Base-by-base conservation (phyloP, 2,113 vertebrate genomes). In the Thomomys bottae region DNA sequence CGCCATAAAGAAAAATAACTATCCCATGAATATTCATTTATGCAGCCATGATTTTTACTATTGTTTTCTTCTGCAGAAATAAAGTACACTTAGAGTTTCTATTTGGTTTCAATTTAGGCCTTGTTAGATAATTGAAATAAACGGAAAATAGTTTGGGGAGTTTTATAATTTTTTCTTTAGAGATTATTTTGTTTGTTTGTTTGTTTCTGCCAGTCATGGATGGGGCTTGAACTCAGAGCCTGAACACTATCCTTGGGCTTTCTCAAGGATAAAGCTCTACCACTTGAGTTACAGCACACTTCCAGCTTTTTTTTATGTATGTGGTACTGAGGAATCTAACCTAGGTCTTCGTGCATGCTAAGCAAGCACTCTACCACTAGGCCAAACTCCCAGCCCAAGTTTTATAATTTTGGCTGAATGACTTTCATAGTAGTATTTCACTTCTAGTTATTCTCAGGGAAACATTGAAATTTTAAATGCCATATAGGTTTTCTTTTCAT, bases 141-240 rank as follows among this genome's bases (percentile, higher is more conserved):
- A 81, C 89, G 30, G 54, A 94, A 91, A 95, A 40, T 38, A 87
- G 34, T 91, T 92, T 32, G 76, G 40, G 32, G 91, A 90, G 83
- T 77, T 77, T 94, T 91, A 88, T 85, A 80, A 72, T 68, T 94
- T 94, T 94, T n/a, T n/a, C n/a, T n/a, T n/a, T n/a, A n/a, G n/a
- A n/a, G n/a, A n/a, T n/a, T n/a, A n/a, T n/a, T n/a, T n/a, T n/a
- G n/a, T n/a, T n/a, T n/a, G n/a, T n/a, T n/a, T n/a, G n/a, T n/a
- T n/a, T n/a, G n/a, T n/a, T n/a, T n/a, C n/a, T n/a, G n/a, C n/a
- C n/a, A n/a, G n/a, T n/a, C n/a, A n/a, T n/a, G n/a, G n/a, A n/a
- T n/a, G n/a, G n/a, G n/a, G n/a, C n/a, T n/a, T n/a, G n/a, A n/a
- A n/a, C n/a, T n/a, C n/a, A n/a, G n/a, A n/a, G n/a, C n/a, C n/a